Evolutionary conservation across 53 echinoderm and acorn worm species (phyloP), one percentile per base, ranked within the genome.

Genomic region (Stichopus horrens): DNA sequence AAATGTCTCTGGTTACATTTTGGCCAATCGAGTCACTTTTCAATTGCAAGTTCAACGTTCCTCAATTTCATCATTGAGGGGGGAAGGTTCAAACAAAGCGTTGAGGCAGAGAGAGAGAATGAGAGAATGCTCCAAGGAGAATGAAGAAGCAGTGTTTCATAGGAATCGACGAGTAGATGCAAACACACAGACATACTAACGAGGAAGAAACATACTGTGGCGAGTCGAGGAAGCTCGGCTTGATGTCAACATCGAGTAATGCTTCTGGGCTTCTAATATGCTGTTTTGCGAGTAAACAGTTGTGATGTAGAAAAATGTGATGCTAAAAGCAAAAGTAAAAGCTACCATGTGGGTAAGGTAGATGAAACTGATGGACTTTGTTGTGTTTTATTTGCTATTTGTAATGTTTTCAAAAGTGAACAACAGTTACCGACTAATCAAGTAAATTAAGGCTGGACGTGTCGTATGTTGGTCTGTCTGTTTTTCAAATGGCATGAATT

Each of bases 11-110:
- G 71, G 18, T 71, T 71, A 71, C 71, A 71, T 71, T 71, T 71
- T 14, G 81, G 57, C 81, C 81, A 58, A 81, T 81, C 20, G 71
- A 71, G 81, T 81, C 81, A 81, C 81, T 56, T 57, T 56, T 81
- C 21, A 56, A 81, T 55, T 58, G 55, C 19, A 71, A 71, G 71
- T 71, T 71, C 71, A 71, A 71, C n/a, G 71, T 71, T 71, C 71
- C 71, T 20, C 6, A 37, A 37, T 37, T 37, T 37, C 37, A 37
- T 37, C 37, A 37, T 37, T 37, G 37, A 37, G 37, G 37, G 37
- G 37, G 37, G 37, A 37, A 37, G 37, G 37, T 37, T 37, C 37
- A 0, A 37, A 37, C 37, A 37, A 2, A 63, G 63, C 10, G 5
- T 4, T 63, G 63, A 63, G 14, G 4, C 10, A 13, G 7, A 63